Conservation (phyloP, 2,888 invertebrate species). For the Lithosia quadra region DNA sequence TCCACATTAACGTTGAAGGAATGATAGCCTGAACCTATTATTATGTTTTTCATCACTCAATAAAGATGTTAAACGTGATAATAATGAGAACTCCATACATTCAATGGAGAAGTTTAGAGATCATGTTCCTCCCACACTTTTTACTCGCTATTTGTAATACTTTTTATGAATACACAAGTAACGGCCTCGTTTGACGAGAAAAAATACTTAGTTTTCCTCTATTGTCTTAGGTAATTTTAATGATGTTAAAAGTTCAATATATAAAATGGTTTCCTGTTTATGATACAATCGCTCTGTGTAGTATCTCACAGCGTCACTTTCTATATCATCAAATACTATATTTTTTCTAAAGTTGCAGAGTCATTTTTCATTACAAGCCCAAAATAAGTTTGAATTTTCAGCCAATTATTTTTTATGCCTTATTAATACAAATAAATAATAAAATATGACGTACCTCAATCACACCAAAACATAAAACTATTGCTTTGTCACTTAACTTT, state of each 20-base stretch:
- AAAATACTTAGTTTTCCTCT: constrained; percentile 23
- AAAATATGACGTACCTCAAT: too few species aligned
- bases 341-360: too few species aligned
- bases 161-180: constrained; percentile 23
- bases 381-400: too few species aligned
- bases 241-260: neutral
- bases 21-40: neutral
- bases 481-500: too few species aligned
- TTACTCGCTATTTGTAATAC: constrained; percentile 25
- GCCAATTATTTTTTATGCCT: too few species aligned
- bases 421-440: too few species aligned
- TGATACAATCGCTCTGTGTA: too few species aligned
- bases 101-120: constrained; percentile 39
- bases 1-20: neutral
- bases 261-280: neutral
- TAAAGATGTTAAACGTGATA: constrained; percentile 17
- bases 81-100: constrained; percentile 24
- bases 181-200: constrained; percentile 31
- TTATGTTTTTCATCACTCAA: constrained; percentile 14
- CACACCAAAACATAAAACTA: too few species aligned
- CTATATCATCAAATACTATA: too few species aligned
- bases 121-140: constrained; percentile 48
- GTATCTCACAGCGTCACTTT: too few species aligned
- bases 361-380: too few species aligned
- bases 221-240: constrained; percentile 15